Conservation (phyloP, 2,888 invertebrate genomes). For the Idaea dimidiata region DNA sequence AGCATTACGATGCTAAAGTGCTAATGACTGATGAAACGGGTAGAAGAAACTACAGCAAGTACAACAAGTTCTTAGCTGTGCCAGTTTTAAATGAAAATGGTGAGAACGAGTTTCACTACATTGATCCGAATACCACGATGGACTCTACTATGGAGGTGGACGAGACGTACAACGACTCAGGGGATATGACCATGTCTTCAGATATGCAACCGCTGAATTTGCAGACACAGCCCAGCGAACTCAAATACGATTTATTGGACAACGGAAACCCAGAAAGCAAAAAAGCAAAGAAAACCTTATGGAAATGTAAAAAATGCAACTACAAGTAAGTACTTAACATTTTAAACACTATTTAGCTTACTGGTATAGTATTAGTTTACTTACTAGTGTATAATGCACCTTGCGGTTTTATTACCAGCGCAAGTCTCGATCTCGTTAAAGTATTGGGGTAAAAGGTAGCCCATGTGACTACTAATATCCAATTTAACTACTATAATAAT, state of each 20-base stretch:
- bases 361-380: too few relatives aligned
- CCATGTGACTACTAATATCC: too few relatives aligned
- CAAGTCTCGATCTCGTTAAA: too few relatives aligned
- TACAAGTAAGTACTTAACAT: slow-evolving; percentile 84
- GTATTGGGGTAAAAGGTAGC: too few relatives aligned
- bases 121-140: slow-evolving; percentile 57
- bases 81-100: slow-evolving; percentile 81
- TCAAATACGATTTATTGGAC: slow-evolving; percentile 48
- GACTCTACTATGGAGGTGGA: slow-evolving; percentile 73
- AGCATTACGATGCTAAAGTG: slow-evolving; percentile 90
- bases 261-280: slow-evolving; percentile 56
- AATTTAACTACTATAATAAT: too few relatives aligned
- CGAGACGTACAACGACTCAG: slow-evolving; percentile 73
- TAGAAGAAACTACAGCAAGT: slow-evolving; percentile 94
- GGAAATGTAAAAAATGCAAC: slow-evolving; percentile 95
- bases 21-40: slow-evolving; percentile 96
- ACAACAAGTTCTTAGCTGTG: slow-evolving; percentile 91
- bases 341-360: too few relatives aligned
- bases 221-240: slow-evolving; percentile 63
- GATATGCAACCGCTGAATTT: slow-evolving; percentile 83
- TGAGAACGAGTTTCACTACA: slow-evolving; percentile 71
- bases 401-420: too few relatives aligned
- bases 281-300: slow-evolving; percentile 86
- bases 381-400: too few relatives aligned
- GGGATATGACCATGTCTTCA: slow-evolving; percentile 63